phyloP scores from a whole-genome alignment of 1,140 invertebrate species.

The Colletes latitarsis region DNA sequence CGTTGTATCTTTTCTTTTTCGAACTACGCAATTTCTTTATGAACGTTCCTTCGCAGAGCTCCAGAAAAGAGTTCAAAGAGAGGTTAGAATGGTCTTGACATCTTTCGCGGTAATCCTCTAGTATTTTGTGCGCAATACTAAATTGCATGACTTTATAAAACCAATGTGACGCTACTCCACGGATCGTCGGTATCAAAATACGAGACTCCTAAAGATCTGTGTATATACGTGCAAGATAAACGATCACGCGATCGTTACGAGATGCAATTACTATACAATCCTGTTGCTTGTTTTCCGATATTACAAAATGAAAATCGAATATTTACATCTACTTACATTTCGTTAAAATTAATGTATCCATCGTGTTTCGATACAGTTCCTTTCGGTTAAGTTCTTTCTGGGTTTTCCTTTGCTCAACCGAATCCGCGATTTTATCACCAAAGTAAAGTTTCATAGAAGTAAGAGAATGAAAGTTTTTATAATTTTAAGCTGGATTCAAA shows the following conservation, averaged over 20 bases:
- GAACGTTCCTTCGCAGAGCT: not conserved
- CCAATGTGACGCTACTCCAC: constrained; percentile 1
- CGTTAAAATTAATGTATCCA: constrained; percentile 27
- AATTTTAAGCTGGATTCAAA: not conserved
- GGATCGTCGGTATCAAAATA: constrained; percentile 48
- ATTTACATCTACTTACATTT: constrained; percentile 50
- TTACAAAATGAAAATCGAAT: constrained; percentile 2
- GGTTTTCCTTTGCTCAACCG: not conserved
- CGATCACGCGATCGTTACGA: constrained; percentile 18
- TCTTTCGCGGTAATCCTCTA: constrained; percentile 2
- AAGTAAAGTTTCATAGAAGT: not conserved
- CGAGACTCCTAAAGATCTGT: constrained; percentile 36
- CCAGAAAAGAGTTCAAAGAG: not conserved
- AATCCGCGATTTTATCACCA: not conserved
- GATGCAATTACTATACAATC: constrained; percentile 21
- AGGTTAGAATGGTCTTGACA: not conserved
- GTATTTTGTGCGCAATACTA: constrained; percentile 28
- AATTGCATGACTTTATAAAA: constrained; percentile 30
- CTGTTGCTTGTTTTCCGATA: not conserved
- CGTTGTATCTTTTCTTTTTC: not conserved
- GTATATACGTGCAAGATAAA: constrained; percentile 12
- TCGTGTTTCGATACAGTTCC: not conserved
- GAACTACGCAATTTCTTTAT: constrained; percentile 20
- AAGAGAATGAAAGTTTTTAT: not conserved
- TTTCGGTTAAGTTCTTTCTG: constrained; percentile 13